These are phyloP conservation scores for Ernsta delagoae DNA, from an alignment of 2,888 invertebrate species.

Conservation along the genomic window DNA sequence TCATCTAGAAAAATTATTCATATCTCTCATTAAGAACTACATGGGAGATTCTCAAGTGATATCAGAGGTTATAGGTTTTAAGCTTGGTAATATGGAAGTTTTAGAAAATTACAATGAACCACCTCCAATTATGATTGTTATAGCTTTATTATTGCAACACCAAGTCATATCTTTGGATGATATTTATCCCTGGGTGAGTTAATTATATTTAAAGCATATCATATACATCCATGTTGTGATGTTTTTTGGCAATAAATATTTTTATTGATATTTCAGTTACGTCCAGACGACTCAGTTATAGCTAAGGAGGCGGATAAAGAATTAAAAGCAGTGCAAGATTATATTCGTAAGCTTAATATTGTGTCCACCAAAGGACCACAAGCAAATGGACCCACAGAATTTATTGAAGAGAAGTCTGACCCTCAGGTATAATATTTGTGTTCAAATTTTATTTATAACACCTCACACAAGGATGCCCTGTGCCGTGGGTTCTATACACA, in stretches of 20 bases:
- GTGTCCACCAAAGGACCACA: slow-evolving; percentile 93
- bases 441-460: too few species aligned
- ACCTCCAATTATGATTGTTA: slow-evolving; percentile 93
- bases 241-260: too few species aligned
- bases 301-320: slow-evolving; percentile 92
- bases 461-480: too few species aligned
- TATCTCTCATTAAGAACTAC: slow-evolving; percentile 92
- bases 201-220: too few species aligned
- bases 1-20: slow-evolving; percentile 91
- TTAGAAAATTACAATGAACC: slow-evolving; percentile 87
- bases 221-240: too few species aligned
- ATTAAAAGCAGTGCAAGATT: slow-evolving; percentile 92
- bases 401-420: slow-evolving; percentile 88
- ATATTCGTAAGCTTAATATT: slow-evolving; percentile 93
- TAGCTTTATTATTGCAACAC: slow-evolving; percentile 95
- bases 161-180: slow-evolving; percentile 93
- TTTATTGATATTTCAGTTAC: slow-evolving; percentile 81
- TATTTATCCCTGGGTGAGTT: slow-evolving; percentile 94
- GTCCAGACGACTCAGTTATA: slow-evolving; percentile 93
- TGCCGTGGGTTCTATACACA: too few species aligned
- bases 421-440: slow-evolving; percentile 77
- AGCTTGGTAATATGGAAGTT: slow-evolving; percentile 89
- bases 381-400: slow-evolving; percentile 87
- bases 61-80: slow-evolving; percentile 97
- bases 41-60: slow-evolving; percentile 93